Evolutionary conservation across 2,888 invertebrate genomes (phyloP), one percentile per base, ranked within the genome.

Genomic region (Monochamus alternatus): DNA sequence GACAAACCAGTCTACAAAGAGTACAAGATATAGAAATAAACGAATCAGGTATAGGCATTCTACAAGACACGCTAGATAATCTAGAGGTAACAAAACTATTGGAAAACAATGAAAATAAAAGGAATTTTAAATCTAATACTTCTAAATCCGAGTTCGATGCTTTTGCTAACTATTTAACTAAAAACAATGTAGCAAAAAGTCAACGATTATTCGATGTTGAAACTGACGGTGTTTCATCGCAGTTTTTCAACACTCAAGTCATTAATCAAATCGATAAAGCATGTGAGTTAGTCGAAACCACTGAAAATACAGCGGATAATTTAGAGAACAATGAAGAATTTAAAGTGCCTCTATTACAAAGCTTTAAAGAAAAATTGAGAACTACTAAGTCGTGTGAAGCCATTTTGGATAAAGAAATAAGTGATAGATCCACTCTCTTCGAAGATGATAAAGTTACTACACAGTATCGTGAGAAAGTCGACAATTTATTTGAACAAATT

Each of bases 401-500:
- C 58, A 55, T 32, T 30, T 51, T 76, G 31, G 72, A 76, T 44
- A 74, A 76, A 75, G 70, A 74, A 69, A 79, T 80, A 69, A 73
- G 73, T 5, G 82, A 83, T 51, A 79, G 78, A 67, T 79, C 81
- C 22, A 62, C 74, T n/a, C 69, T 83, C 22, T 82, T 83, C 74
- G 78, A 81, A 64, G 78, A 83, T 77, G 78, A 83, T 58, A 63
- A 77, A 63, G 77, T 81, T 10, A 84, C 83, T 4, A 73, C 38
- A 22, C 74, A 79, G 31, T 85, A 87, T 89, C 78, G 88, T 87
- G 81, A 87, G 88, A 83, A 90, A 89, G 84, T 89, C 3, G 85
- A 87, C 14, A 75, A 82, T 8, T 78, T 87, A 63, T 92, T 92
- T 87, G 88, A 91, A 81, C 84, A 88, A 59, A 86, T 91, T 43